Evolutionary conservation across 2,113 vertebrate genomes (phyloP).

Genomic region (Cariama cristata): DNA sequence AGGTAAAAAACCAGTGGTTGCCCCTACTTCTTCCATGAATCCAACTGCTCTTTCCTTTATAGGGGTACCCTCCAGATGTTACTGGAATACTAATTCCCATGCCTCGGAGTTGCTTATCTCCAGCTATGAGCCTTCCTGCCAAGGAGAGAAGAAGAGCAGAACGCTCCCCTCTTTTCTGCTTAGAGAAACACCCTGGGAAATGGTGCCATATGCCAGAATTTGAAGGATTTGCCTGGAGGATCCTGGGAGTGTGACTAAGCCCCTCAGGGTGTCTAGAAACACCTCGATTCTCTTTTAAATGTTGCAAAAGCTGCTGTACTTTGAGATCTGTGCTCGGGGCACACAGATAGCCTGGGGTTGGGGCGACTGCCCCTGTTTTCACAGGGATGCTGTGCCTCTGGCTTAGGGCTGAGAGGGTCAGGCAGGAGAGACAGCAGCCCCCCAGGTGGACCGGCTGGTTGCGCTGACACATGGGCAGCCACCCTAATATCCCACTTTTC

Average conservation of each 20-base stretch:
- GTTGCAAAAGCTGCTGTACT: not conserved
- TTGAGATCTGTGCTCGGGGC: not conserved
- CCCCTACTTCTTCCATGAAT: not conserved
- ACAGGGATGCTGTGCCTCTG: not conserved
- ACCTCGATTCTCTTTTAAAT: not conserved
- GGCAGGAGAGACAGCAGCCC: not conserved
- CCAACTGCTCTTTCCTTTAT: not conserved
- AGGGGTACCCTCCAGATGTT: not conserved
- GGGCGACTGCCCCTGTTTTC: not conserved
- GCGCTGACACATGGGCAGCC: not conserved
- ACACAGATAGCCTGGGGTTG: accelerated
- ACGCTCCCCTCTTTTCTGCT: not conserved
- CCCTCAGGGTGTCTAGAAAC: slow-evolving; percentile 26
- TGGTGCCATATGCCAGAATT: not conserved
- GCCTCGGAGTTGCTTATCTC: not conserved
- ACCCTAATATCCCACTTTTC: not conserved
- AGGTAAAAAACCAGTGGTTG: not conserved
- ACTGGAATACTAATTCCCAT: not conserved
- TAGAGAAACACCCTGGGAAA: not conserved
- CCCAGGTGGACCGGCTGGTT: not conserved
- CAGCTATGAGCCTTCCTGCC: not conserved
- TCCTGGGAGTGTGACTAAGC: not conserved
- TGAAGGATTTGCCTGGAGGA: slow-evolving; percentile 1
- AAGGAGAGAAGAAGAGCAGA: not conserved
- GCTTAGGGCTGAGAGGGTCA: not conserved